phyloP scores from a whole-genome alignment of 2,888 invertebrate genomes.

The Caenorhabditis japonica region DNA sequence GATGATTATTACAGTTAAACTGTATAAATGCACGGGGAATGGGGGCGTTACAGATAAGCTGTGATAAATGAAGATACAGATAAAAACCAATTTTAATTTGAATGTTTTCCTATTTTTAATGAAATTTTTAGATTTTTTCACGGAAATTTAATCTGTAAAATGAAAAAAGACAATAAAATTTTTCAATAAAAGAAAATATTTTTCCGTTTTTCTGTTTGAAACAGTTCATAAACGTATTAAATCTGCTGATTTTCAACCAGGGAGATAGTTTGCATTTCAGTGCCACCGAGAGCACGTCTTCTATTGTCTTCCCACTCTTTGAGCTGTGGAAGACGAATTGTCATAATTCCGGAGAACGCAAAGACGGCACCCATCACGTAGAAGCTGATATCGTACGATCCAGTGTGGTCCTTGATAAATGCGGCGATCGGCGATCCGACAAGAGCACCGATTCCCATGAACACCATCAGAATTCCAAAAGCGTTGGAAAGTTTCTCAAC shows the following conservation, averaged over 20 bases:
- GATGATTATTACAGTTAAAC: too few species aligned
- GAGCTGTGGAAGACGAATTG: conserved; percentile 87
- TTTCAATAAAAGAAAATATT: conserved; percentile 8
- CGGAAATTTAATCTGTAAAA: too few species aligned
- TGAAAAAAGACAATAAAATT: too few species aligned
- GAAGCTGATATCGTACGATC: conserved; percentile 85
- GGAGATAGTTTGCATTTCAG: conserved; percentile 24
- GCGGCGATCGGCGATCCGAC: conserved; percentile 79
- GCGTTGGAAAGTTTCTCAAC: conserved; percentile 79
- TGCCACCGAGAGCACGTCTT: conserved; percentile 5
- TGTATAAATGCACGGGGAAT: too few species aligned
- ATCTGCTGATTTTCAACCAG: too few species aligned
- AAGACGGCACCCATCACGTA: conserved; percentile 89
- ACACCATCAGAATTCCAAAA: conserved; percentile 80
- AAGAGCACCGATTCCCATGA: conserved; percentile 79
- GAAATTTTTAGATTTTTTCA: too few species aligned
- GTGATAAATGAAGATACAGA: too few species aligned
- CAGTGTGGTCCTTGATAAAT: conserved; percentile 11
- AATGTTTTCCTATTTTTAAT: too few species aligned
- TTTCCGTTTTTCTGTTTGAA: too few species aligned
- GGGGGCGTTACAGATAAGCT: too few species aligned
- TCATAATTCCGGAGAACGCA: conserved; percentile 87
- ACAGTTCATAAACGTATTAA: too few species aligned
- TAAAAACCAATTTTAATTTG: too few species aligned
- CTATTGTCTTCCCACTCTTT: conserved; percentile 84